These are phyloP conservation scores for Calameuta pallipes DNA, from an alignment of 2,888 invertebrate genomes.

Conservation along the genomic window DNA sequence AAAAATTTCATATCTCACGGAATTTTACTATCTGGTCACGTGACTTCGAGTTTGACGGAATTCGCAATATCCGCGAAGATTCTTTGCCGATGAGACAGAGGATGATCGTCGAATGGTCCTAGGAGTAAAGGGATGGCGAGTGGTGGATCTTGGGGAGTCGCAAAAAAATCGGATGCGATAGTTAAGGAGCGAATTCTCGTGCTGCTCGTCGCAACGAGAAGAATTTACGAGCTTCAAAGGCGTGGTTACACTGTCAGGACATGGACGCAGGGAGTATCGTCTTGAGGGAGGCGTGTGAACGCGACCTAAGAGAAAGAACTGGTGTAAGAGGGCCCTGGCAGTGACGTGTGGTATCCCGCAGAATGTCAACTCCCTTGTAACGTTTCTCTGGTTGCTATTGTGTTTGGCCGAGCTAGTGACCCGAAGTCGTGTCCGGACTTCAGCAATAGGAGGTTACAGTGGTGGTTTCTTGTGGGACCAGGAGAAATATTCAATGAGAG, in stretches of 20 bases:
- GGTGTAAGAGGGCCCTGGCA: conserved; percentile 27
- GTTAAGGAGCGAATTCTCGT: conserved; percentile 15
- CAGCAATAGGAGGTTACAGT: conserved; percentile 22
- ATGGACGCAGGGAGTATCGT: conserved; percentile 1
- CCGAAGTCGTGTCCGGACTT: conserved; percentile 18
- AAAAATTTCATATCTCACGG: not conserved
- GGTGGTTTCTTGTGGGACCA: conserved; percentile 22
- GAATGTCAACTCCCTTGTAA: conserved; percentile 42
- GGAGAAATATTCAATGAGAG: conserved; percentile 48
- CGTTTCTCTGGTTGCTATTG: conserved; percentile 20
- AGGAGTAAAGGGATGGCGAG: not conserved
- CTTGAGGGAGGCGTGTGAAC: conserved; percentile 8
- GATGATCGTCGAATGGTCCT: not conserved
- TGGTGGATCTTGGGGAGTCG: not conserved
- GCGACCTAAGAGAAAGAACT: conserved; percentile 30
- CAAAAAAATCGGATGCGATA: conserved; percentile 5
- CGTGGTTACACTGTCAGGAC: conserved; percentile 22
- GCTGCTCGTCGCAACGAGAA: conserved; percentile 22
- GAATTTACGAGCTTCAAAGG: conserved; percentile 37
- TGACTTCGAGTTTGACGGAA: not conserved
- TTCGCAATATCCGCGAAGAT: not conserved
- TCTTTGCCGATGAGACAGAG: not conserved
- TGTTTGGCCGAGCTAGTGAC: conserved; percentile 7
- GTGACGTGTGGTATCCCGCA: conserved; percentile 34
- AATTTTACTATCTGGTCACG: not conserved